A percentile compares a stretch with the other conserved stretches of the same genome.
Evolutionary conservation across 2,888 invertebrate species (phyloP).

Genomic region (Macrophya annulata): DNA sequence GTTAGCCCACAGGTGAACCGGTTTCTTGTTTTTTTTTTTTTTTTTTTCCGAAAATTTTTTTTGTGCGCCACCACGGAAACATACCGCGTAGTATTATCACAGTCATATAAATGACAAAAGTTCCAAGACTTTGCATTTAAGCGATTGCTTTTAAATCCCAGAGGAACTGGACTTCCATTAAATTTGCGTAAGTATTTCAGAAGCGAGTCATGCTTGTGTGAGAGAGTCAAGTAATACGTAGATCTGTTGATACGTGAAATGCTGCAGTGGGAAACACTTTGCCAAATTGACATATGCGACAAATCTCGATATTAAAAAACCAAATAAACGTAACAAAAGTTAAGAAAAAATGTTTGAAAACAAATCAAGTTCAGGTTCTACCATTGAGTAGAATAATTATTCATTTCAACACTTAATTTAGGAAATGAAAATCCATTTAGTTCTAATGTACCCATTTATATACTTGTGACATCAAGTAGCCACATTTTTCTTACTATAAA

Average conservation of each 20-base stretch:
- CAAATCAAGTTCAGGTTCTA: neutral
- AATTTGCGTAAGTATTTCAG: neutral
- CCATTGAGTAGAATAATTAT: neutral
- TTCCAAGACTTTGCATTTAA: neutral
- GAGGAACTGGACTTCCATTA: neutral
- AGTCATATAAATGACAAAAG: neutral
- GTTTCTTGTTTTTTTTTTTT: too few relatives aligned
- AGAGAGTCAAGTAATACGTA: neutral
- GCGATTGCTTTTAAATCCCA: neutral
- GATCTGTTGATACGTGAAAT: neutral
- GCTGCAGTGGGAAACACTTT: neutral
- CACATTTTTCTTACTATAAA: neutral
- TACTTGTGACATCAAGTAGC: slow-evolving; percentile 9
- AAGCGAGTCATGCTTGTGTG: neutral
- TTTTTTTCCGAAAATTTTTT: neutral
- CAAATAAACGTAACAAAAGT: neutral
- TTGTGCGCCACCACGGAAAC: neutral
- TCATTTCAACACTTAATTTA: slow-evolving; percentile 4
- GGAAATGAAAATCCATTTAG: neutral
- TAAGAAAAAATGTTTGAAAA: neutral
- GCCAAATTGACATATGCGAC: neutral
- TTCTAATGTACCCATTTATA: neutral
- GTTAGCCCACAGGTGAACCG: too few relatives aligned
- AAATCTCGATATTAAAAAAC: neutral
- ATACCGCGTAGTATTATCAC: neutral